These are phyloP conservation scores for Dryadula phaetusa DNA, from an alignment of 2,888 invertebrate genomes.

Conservation along the genomic window DNA sequence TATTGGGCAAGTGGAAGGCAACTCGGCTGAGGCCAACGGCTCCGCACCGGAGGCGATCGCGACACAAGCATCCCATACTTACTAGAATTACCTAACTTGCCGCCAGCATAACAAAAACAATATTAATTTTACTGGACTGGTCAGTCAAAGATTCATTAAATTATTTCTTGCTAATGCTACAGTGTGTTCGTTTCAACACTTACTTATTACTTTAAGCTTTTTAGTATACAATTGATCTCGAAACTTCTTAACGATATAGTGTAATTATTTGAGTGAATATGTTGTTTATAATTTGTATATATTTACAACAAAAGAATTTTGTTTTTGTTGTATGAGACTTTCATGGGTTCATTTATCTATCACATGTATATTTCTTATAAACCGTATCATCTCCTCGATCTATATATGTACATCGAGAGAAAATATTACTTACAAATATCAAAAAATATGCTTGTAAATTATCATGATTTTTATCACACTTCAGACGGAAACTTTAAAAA, in stretches of 20 bases:
- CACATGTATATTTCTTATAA: neutral
- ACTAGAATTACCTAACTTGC: slow-evolving; percentile 70
- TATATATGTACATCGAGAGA: neutral
- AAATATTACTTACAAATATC: neutral
- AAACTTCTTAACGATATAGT: slow-evolving; percentile 2
- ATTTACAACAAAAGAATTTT: neutral
- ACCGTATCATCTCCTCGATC: neutral
- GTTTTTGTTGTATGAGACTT: neutral
- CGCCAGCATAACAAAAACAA: slow-evolving; percentile 72
- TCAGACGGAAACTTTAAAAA: neutral
- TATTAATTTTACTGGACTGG: slow-evolving; percentile 64
- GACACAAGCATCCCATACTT: slow-evolving; percentile 76
- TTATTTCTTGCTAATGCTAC: slow-evolving; percentile 37
- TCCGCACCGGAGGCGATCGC: slow-evolving; percentile 66
- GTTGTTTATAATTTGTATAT: neutral
- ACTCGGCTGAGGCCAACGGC: slow-evolving; percentile 74
- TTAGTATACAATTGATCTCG: neutral
- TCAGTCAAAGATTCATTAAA: slow-evolving; percentile 57
- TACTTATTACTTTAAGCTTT: slow-evolving; percentile 29
- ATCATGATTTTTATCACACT: neutral
- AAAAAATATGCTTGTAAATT: neutral
- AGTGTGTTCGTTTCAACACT: slow-evolving; percentile 34
- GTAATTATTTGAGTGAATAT: neutral
- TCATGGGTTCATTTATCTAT: neutral
- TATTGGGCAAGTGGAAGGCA: slow-evolving; percentile 76